Base-by-base conservation (phyloP, 64 coral and sea anemone genomes). In the Pachyseris speciosa region DNA sequence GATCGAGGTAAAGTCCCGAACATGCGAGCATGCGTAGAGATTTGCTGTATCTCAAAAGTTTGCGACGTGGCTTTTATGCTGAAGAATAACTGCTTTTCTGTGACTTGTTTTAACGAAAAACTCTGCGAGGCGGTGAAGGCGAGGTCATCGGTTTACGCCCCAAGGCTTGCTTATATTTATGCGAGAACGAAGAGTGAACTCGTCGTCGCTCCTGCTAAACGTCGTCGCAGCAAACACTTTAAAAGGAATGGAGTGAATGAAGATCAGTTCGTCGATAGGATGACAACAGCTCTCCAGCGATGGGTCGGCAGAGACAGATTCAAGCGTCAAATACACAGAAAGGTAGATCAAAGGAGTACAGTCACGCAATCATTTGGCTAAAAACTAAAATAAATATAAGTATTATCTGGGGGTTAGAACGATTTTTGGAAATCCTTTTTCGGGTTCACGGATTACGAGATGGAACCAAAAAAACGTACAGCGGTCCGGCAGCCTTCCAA, bases 1-100 rank as follows among this genome's bases (percentile, higher is more conserved):
- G 89, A 92, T 83, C 59, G 89, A 30, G 89, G 89, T 9, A 83
- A 74, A 37, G 79, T 92, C 80, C 89, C 89, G 2, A 84, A 38
- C n/a, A 64, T 92, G 25, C 57, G 33, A 22, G 89, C 68, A 39
- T 91, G 89, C 59, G 89, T 81, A 5, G 89, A 91, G 29, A 81
- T 92, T 37, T 99, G 97, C 50, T 99, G 97, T 49, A 81, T 90
- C 10, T 75, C 72, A 37, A 90, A 85, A n/a, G 75, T 36, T 10
- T 99, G 97, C 33, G 93, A 99, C 63, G 61, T 99, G 26, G 90
- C 97, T 4, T 99, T 95, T 44, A 74, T 99, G 60, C 72, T 99
- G 4, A 74, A 87, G 31, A 65, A 93, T 32, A 91, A 95, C 24
- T 99, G 97, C 39, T 99, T 99, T 57, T 93, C 94, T 0, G 86